A percentile compares a stretch with the other conserved stretches of the same genome.
Conservation (phyloP, 1,140 invertebrate genomes). For the Bactericera cockerelli region DNA sequence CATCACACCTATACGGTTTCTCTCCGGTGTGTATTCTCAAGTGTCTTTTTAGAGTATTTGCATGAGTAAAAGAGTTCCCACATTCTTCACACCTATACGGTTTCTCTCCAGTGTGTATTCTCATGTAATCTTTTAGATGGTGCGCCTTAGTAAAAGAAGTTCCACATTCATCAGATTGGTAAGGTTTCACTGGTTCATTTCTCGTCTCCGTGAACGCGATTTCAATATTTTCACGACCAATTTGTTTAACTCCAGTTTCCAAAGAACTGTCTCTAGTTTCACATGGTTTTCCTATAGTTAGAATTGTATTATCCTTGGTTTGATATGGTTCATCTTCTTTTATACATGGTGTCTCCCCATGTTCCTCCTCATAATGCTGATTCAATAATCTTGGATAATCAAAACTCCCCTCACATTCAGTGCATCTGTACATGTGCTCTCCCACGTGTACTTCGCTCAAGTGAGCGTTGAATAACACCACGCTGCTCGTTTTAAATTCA, state of each 20-base stretch:
- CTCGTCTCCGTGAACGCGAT: slow-evolving; percentile 40
- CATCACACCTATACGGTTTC: too few species aligned
- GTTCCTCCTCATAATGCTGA: slow-evolving; percentile 23
- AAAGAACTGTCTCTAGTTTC: slow-evolving; percentile 32
- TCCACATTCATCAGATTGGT: slow-evolving; percentile 13
- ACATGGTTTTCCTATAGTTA: slow-evolving; percentile 19
- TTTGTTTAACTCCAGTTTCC: slow-evolving; percentile 24
- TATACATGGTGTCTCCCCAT: too few species aligned
- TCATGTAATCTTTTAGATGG: too few species aligned
- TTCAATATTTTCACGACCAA: slow-evolving; percentile 15
- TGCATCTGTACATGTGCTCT: slow-evolving; percentile 11
- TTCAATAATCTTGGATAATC: slow-evolving; percentile 25
- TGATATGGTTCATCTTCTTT: slow-evolving; percentile 2
- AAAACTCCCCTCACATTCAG: slow-evolving; percentile 14
- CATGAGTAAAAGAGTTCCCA: too few species aligned
- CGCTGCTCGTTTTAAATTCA: too few species aligned
- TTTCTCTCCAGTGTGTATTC: too few species aligned
- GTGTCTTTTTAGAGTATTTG: slow-evolving; percentile 15
- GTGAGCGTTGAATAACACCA: too few species aligned
- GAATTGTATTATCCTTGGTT: slow-evolving; percentile 14
- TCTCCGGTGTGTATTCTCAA: too few species aligned
- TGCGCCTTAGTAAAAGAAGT: slow-evolving; percentile 16
- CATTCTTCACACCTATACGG: too few species aligned
- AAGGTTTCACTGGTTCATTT: slow-evolving; percentile 22
- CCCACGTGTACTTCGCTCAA: slow-evolving; percentile 27